Evolutionary conservation across 2,888 invertebrate species (phyloP).

Genomic region (Metallyticus violacea): DNA sequence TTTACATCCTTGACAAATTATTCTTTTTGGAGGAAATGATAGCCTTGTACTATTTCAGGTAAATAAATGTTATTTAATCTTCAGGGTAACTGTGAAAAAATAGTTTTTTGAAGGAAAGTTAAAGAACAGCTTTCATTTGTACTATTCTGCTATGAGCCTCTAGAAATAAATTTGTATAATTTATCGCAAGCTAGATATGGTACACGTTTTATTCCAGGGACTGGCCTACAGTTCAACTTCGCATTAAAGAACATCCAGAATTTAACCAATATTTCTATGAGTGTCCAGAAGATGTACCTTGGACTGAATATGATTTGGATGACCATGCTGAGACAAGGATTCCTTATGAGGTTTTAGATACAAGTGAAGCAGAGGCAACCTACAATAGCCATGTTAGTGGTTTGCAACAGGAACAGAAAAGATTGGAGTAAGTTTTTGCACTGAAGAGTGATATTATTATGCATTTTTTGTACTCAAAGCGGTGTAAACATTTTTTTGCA

Average conservation of each 20-base stretch:
- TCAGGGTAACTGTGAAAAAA: too few species aligned
- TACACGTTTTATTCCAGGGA: slow-evolving; percentile 64
- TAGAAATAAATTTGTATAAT: too few species aligned
- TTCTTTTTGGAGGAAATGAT: too few species aligned
- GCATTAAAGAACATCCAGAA: slow-evolving; percentile 86
- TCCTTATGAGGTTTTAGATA: slow-evolving; percentile 88
- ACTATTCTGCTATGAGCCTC: too few species aligned
- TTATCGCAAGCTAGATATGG: too few species aligned
- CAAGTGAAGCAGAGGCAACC: slow-evolving; percentile 86
- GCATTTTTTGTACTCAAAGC: neutral
- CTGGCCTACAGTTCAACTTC: slow-evolving; percentile 84
- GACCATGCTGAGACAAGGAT: slow-evolving; percentile 69
- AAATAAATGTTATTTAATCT: too few species aligned
- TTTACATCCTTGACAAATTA: too few species aligned
- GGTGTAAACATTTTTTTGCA: neutral
- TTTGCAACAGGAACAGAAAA: slow-evolving; percentile 86
- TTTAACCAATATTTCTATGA: slow-evolving; percentile 91
- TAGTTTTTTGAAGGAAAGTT: too few species aligned
- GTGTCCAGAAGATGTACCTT: slow-evolving; percentile 71
- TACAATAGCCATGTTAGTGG: slow-evolving; percentile 90
- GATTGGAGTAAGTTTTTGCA: slow-evolving; percentile 77
- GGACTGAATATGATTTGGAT: slow-evolving; percentile 69
- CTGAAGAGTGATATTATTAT: neutral
- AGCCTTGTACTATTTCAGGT: too few species aligned
- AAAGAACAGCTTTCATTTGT: too few species aligned